Conservation (phyloP, 2,888 invertebrate genomes). For the Micropterix aruncella region DNA sequence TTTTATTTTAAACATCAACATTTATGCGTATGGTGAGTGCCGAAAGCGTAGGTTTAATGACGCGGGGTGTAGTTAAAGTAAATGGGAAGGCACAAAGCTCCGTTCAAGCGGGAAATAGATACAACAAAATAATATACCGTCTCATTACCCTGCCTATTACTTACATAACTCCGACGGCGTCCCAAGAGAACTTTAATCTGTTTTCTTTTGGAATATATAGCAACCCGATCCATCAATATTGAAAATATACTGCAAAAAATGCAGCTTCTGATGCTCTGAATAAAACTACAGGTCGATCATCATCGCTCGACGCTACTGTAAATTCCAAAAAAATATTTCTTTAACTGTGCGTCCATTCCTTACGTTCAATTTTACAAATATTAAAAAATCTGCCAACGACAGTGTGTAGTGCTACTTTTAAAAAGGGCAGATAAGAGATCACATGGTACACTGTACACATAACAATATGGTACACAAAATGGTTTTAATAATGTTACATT, state of each 20-base stretch:
- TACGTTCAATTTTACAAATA: neutral
- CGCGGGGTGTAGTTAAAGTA: too few species aligned
- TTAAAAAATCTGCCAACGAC: conserved; percentile 3
- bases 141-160: too few species aligned
- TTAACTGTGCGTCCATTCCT: neutral
- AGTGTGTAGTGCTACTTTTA: neutral
- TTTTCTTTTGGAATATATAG: too few species aligned
- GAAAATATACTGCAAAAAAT: neutral
- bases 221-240: too few species aligned
- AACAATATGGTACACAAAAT: conserved; percentile 11
- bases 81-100: too few species aligned
- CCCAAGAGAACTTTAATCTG: too few species aligned
- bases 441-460: conserved; percentile 13
- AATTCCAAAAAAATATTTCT: neutral
- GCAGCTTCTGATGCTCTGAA: neutral
- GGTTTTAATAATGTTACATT: conserved; percentile 35
- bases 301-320: neutral
- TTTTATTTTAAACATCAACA: too few species aligned
- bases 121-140: too few species aligned
- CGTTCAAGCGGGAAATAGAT: too few species aligned
- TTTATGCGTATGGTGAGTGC: too few species aligned
- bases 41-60: too few species aligned
- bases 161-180: too few species aligned
- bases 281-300: neutral
- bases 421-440: conserved; percentile 13